phyloP scores from a whole-genome alignment of 2,113 vertebrate genomes.

The Psophia crepitans region DNA sequence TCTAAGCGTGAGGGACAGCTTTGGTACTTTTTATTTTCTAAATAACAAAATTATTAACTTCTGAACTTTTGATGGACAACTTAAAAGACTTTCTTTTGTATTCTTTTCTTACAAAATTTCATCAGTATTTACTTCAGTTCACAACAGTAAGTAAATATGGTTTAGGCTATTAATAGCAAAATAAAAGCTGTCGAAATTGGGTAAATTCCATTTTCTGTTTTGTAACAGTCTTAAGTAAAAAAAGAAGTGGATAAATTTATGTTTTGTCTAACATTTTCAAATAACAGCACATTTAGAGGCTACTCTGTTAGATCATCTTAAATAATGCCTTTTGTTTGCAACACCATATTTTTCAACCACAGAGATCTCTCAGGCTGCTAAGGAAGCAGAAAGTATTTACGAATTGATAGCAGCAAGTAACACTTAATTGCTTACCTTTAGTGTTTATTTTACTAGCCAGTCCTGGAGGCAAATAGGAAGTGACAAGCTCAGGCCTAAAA shows the following conservation, averaged over 20 bases:
- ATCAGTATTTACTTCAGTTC: neutral
- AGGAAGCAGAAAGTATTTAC: neutral
- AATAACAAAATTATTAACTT: neutral
- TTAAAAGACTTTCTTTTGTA: neutral
- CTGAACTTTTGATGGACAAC: neutral
- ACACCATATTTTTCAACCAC: neutral
- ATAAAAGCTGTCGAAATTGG: neutral
- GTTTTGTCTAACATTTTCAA: neutral
- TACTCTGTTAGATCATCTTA: neutral
- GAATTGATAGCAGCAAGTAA: neutral
- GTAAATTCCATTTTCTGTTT: neutral
- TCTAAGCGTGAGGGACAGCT: neutral
- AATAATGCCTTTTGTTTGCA: neutral
- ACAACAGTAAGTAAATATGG: neutral
- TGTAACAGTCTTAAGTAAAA: neutral
- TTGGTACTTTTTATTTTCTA: neutral
- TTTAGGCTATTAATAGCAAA: neutral
- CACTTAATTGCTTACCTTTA: conserved; percentile 65
- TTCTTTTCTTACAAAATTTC: neutral
- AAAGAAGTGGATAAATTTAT: neutral
- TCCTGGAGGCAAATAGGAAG: conserved; percentile 70
- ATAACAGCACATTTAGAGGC: neutral
- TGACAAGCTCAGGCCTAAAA: conserved; percentile 73
- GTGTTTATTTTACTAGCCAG: conserved; percentile 72
- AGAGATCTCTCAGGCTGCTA: neutral